These are phyloP conservation scores for Menidia menidia DNA, from an alignment of 2,797 vertebrate genomes.

Conservation along the genomic window DNA sequence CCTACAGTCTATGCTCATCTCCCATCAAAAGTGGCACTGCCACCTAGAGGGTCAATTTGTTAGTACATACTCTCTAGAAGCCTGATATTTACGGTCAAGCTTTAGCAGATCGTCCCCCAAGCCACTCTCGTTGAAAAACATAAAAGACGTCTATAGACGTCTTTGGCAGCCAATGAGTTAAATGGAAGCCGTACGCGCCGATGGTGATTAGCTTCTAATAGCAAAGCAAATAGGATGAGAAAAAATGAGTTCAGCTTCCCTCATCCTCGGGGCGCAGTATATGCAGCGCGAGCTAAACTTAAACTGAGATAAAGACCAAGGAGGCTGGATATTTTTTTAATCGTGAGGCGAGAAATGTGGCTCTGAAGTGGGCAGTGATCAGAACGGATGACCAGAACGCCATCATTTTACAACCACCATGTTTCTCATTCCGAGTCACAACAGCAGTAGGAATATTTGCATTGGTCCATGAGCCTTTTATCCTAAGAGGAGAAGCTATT, in stretches of 20 bases:
- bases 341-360: no score
- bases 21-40: no score
- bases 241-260: not conserved
- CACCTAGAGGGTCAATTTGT: no score
- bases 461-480: conserved; percentile 6
- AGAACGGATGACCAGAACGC: not conserved
- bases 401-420: conserved; percentile 15
- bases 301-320: not conserved
- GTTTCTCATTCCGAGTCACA: conserved; percentile 10
- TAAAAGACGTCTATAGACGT: no score
- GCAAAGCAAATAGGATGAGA: not conserved
- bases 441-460: not conserved
- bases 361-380: no score
- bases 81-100: no score
- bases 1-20: no score
- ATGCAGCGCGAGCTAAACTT: not conserved
- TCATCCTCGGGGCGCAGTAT: not conserved
- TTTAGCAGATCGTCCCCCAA: no score
- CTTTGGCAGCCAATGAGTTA: no score
- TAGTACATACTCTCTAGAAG: no score
- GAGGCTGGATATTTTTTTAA: not conserved
- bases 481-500: conserved; percentile 31
- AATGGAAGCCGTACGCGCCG: no score
- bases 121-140: no score
- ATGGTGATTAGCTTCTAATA: not conserved